Base-by-base conservation (phyloP, 2,888 invertebrate genomes). In the Amiota mariae region DNA sequence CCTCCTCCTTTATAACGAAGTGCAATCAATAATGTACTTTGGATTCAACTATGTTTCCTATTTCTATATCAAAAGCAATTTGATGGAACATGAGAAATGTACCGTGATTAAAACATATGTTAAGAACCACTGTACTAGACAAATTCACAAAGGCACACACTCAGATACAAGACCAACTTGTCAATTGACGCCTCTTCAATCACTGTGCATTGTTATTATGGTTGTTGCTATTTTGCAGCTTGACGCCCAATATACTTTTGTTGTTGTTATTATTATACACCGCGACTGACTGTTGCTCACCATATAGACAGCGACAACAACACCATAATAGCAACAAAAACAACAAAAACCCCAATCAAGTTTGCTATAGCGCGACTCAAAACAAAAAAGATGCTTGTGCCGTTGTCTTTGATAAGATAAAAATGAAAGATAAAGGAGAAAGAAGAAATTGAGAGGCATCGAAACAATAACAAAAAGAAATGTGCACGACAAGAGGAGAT, bases 161-260 rank as follows among this genome's bases (percentile, higher is more conserved):
- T 36, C 36, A 36, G 2, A 54, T 1, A 12, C 54, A 54, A 54
- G n/a, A 54, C 1, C 13, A 54, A 54, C 12, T 54, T 20, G 20
- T 59, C 15, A 59, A 59, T 59, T 20, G 20, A 59, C 20, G 18
- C 59, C 59, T 59, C 11, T 59, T 15, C 59, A 59, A 59, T 59
- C n/a, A 18, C 59, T 13, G n/a, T 2, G n/a, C 6, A 59, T 59
- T 20, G 59, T 59, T 59, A 20, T 9, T 59, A 10, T 9, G 4
- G 9, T 18, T 18, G n/a, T 18, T 57, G 57, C 18, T 57, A 18
- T 57, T 57, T 18, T 51, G 54, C 57, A 10, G 20, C 8, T 36
- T 20, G 59, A 59, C 20, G 20, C 36, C 36, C 36, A 36, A 36
- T 36, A 36, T 36, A 36, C 6, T 36, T 36, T 2, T n/a, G n/a